These are phyloP conservation scores for Sclerurus mexicanus DNA, from an alignment of 2,113 vertebrate species.

Conservation along the genomic window DNA sequence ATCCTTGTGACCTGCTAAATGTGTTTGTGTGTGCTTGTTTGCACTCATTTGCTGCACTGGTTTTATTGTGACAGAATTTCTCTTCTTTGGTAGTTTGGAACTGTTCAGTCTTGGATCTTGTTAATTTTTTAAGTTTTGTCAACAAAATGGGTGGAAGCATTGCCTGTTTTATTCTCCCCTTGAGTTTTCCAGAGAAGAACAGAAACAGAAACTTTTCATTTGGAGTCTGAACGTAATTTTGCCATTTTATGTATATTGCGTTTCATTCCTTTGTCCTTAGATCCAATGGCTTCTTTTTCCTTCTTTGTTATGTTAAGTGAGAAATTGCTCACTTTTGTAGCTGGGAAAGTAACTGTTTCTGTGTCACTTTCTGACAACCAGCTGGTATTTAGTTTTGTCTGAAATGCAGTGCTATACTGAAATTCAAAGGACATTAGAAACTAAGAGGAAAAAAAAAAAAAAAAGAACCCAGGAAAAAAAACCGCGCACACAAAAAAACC, in stretches of 20 bases:
- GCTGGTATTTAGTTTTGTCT: background rate
- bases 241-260: background rate
- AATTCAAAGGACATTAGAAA: background rate
- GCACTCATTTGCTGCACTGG: background rate
- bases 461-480: no score
- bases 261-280: background rate
- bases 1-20: background rate
- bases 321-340: background rate
- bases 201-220: background rate
- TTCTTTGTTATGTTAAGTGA: background rate
- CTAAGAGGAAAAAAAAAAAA: fast-evolving
- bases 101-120: background rate
- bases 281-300: background rate
- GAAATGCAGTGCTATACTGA: background rate
- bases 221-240: background rate
- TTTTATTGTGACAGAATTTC: background rate
- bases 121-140: background rate
- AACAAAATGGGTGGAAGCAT: background rate
- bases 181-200: background rate
- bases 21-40: background rate
- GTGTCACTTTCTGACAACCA: background rate
- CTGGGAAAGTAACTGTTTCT: background rate
- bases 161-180: background rate
- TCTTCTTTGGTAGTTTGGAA: background rate
- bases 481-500: background rate